A percentile compares a stretch with the other conserved stretches of the same genome.
phyloP scores from a whole-genome alignment of 2,888 invertebrate species.

The Agrochola macilenta region DNA sequence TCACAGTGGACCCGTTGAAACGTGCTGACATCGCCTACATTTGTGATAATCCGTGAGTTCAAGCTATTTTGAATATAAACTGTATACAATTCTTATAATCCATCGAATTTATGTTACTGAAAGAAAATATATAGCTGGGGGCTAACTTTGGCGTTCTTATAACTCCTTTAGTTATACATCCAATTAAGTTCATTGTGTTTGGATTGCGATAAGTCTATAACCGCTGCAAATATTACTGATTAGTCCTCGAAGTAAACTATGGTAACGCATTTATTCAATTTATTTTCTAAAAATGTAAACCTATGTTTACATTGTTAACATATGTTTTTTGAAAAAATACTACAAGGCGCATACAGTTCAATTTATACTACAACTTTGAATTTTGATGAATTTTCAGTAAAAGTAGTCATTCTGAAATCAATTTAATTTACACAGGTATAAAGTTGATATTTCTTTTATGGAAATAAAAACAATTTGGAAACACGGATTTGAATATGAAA shows the following conservation, averaged over 20 bases:
- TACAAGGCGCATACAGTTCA: background rate
- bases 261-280: background rate
- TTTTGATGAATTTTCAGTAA: background rate
- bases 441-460: no score
- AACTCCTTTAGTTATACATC: background rate
- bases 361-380: background rate
- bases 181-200: background rate
- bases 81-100: background rate
- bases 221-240: background rate
- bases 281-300: background rate
- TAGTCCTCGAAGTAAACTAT: background rate
- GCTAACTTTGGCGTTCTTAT: no score
- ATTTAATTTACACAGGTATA: no score
- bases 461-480: background rate
- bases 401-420: background rate
- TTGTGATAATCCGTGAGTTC: constrained; percentile 95
- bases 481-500: background rate
- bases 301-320: no score
- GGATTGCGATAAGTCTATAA: background rate
- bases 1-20: constrained; percentile 97
- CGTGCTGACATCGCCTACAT: constrained; percentile 98
- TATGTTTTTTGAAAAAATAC: background rate
- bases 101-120: background rate
- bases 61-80: background rate
- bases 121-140: background rate